These are phyloP conservation scores for Champsocephalus esox DNA, from an alignment of 2,797 vertebrate genomes.

Conservation along the genomic window DNA sequence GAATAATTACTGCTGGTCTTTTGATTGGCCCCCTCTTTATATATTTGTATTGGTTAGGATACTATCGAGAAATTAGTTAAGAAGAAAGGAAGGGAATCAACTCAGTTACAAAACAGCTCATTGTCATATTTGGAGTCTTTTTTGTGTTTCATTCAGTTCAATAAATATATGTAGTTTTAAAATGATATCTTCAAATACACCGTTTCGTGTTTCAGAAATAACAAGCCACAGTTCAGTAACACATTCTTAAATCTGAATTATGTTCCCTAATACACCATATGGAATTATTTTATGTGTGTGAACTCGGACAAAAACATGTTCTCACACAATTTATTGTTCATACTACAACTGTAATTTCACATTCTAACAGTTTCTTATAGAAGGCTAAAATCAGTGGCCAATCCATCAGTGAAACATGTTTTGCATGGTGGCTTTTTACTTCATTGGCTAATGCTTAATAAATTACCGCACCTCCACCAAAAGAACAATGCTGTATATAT, in stretches of 20 bases:
- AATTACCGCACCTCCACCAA: conserved; percentile 62
- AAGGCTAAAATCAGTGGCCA: conserved; percentile 48
- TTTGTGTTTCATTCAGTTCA: conserved; percentile 15
- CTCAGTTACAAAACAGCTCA: conserved; percentile 14
- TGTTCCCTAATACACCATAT: not conserved
- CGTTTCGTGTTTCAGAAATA: not conserved
- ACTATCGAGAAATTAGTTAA: conserved; percentile 18
- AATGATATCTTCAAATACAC: not conserved
- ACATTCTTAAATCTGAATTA: conserved; percentile 12
- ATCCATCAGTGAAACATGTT: conserved; percentile 48
- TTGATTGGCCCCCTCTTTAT: conserved; percentile 37
- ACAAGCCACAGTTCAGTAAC: not conserved
- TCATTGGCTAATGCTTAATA: conserved; percentile 69
- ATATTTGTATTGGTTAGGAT: conserved; percentile 31
- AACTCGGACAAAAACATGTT: conserved; percentile 8
- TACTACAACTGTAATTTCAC: conserved; percentile 52
- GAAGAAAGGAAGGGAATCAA: conserved; percentile 23
- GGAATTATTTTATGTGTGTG: not conserved
- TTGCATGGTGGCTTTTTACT: conserved; percentile 49
- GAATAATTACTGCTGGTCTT: conserved; percentile 47
- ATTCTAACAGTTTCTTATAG: conserved; percentile 51
- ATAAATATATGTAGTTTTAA: not conserved
- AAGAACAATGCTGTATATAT: conserved; percentile 58
- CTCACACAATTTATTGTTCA: conserved; percentile 33
- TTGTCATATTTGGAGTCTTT: not conserved